A percentile compares a stretch with the other conserved stretches of the same genome.
Conservation (phyloP, 1,140 invertebrate genomes). For the Pseudomyrmex gracilis region DNA sequence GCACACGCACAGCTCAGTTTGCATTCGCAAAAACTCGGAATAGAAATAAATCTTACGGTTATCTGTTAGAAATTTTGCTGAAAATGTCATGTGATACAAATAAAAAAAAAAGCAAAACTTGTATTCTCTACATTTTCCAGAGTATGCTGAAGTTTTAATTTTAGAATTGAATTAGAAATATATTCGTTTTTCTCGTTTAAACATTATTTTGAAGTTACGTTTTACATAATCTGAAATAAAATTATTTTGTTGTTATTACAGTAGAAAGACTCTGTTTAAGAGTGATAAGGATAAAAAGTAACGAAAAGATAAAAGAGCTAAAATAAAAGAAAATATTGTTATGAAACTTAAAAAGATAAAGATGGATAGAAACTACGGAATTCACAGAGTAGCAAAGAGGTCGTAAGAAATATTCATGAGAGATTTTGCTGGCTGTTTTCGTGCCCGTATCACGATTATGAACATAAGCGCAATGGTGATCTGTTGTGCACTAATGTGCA, state of each 20-base stretch:
- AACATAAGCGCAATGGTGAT: neutral
- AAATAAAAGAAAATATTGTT: conserved; percentile 19
- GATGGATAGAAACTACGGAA: conserved; percentile 36
- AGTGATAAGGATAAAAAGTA: neutral
- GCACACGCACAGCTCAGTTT: neutral
- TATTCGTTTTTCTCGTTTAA: too few species aligned
- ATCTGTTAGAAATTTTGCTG: neutral
- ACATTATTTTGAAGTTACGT: too few species aligned
- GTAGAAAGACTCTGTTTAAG: neutral
- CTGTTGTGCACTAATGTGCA: neutral
- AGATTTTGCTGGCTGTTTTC: conserved; percentile 11
- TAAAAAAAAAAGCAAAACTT: neutral
- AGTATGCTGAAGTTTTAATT: neutral
- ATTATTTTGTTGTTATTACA: conserved; percentile 9
- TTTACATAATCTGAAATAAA: neutral
- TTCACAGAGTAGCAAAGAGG: conserved; percentile 15
- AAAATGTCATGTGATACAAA: neutral
- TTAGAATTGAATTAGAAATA: neutral
- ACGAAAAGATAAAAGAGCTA: conserved; percentile 10
- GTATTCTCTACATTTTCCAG: neutral
- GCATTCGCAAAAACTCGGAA: conserved; percentile 5
- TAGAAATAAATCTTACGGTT: conserved; percentile 17
- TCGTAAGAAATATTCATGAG: conserved; percentile 55
- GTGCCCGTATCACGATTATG: conserved; percentile 32
- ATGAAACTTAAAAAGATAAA: conserved; percentile 4